These are phyloP conservation scores for Hydra vulgaris DNA, from an alignment of 30 jellyfish, hydroid and myxozoan genomes.

Conservation along the genomic window DNA sequence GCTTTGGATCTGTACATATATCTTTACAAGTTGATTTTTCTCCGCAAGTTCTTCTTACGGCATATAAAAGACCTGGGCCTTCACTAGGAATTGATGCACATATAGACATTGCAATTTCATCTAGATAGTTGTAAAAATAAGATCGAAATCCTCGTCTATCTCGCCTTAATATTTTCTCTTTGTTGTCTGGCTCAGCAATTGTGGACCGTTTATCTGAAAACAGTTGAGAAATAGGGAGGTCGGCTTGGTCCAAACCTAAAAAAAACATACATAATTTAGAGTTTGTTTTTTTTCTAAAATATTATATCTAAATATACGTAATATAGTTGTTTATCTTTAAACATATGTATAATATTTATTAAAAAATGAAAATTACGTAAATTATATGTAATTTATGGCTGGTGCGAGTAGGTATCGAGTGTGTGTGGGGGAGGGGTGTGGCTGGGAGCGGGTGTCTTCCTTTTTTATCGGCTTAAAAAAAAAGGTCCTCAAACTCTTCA, in stretches of 20 bases:
- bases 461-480: too few species aligned
- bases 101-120: conserved; percentile 97
- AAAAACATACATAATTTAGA: background rate
- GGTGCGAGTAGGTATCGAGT: too few species aligned
- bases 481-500: too few species aligned
- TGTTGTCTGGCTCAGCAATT: background rate
- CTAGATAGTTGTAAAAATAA: conserved; percentile 87
- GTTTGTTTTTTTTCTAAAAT: background rate
- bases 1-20: conserved; percentile 75
- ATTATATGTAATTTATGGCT: too few species aligned
- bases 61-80: conserved; percentile 98
- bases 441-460: too few species aligned
- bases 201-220: conserved; percentile 5
- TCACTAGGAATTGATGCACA: conserved; percentile 99
- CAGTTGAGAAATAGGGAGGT: conserved; percentile 32
- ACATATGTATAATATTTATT: too few species aligned
- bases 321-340: too few species aligned
- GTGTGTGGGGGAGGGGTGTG: too few species aligned
- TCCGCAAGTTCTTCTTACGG: conserved; percentile 99
- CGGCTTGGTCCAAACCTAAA: conserved; percentile 18
- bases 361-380: too few species aligned
- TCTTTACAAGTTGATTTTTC: conserved; percentile 95
- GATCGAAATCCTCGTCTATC: conserved; percentile 96
- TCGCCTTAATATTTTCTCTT: conserved; percentile 14
- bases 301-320: too few species aligned